These are phyloP conservation scores for mouse (Mus musculus) DNA, from an alignment of 2,113 vertebrate species.

Conservation along the genomic window GRCm39 chr1:79899001-79899500, in stretches of 20 bases:
- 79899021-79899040: neutral
- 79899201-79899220: neutral
- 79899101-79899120: neutral
- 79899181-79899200: constrained; percentile 9
- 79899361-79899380: neutral
- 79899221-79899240: neutral
- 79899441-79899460: constrained; percentile 36
- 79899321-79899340: neutral
- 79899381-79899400: neutral
- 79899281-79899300: neutral
- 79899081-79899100: neutral
- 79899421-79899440: neutral
- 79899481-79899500: constrained; percentile 68
- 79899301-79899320: neutral
- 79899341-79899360: neutral
- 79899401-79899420: neutral
- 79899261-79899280: neutral
- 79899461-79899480: constrained; percentile 56
- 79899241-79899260: neutral
- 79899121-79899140: neutral
- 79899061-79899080: neutral
- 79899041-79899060: neutral
- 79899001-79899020: neutral
- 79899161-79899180: neutral
- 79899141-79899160: neutral